These are phyloP conservation scores for Ovibos moschatus DNA, from an alignment of 2,113 vertebrate genomes.

Conservation along the genomic window DNA sequence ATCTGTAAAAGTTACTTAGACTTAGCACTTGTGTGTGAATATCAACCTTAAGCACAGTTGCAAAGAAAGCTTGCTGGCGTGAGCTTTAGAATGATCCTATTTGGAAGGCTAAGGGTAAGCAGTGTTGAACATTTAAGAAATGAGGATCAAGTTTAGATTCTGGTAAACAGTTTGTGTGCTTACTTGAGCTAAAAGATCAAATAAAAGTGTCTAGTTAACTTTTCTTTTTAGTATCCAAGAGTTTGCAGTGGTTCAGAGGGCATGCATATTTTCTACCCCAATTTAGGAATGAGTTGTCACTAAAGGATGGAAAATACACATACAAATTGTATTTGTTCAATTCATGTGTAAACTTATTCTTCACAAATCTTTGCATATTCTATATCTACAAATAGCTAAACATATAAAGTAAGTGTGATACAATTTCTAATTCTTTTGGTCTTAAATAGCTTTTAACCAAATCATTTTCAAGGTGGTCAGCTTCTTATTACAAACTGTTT, in stretches of 20 bases:
- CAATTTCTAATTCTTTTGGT: background rate
- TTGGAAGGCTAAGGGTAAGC: conserved; percentile 68
- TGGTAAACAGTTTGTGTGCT: conserved; percentile 39
- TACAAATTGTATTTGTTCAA: background rate
- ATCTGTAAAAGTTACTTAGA: conserved; percentile 42
- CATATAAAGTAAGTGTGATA: background rate
- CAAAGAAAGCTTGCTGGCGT: conserved; percentile 66
- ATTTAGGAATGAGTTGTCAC: background rate
- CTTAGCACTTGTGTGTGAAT: conserved; percentile 8
- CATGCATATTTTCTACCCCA: background rate
- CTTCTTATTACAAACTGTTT: background rate
- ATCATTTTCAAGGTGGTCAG: background rate
- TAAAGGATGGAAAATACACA: background rate
- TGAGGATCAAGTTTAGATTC: conserved; percentile 63
- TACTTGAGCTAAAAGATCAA: conserved; percentile 60
- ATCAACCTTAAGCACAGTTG: conserved; percentile 65
- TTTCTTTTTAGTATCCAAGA: conserved; percentile 51
- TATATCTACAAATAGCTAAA: background rate
- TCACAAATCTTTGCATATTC: background rate
- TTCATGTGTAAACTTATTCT: background rate
- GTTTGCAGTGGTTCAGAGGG: conserved; percentile 13
- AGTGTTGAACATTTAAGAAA: conserved; percentile 67
- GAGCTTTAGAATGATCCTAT: conserved; percentile 76
- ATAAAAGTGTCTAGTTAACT: conserved; percentile 67
- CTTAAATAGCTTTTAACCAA: background rate